Evolutionary conservation across 2,113 vertebrate genomes (phyloP).

Genomic region (Calidris pugnax): DNA sequence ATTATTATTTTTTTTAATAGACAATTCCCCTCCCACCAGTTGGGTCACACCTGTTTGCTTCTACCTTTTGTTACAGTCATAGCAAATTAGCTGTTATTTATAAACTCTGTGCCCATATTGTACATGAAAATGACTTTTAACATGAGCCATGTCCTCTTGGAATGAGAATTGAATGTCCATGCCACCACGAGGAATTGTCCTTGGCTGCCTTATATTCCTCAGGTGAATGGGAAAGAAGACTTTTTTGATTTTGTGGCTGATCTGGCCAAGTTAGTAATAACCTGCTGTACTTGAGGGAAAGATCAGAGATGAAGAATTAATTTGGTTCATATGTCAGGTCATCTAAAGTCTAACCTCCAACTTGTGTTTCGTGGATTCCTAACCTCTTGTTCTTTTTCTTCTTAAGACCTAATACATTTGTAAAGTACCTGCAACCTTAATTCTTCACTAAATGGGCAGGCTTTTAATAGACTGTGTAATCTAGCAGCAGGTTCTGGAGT

Average conservation of each 20-base stretch:
- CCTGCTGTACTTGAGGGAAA: neutral
- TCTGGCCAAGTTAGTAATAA: neutral
- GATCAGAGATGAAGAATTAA: neutral
- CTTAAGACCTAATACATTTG: neutral
- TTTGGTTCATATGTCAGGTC: fast-evolving
- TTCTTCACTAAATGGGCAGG: neutral
- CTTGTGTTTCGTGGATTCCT: neutral
- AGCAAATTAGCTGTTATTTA: neutral
- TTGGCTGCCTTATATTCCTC: neutral
- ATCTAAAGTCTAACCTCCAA: neutral
- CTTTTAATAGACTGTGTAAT: neutral
- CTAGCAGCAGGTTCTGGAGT: neutral
- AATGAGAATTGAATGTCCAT: neutral
- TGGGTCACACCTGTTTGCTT: neutral
- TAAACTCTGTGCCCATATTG: neutral
- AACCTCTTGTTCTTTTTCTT: neutral
- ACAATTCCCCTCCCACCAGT: neutral
- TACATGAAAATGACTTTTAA: neutral
- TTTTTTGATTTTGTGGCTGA: neutral
- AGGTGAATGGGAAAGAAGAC: neutral
- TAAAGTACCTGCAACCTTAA: neutral
- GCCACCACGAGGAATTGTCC: neutral
- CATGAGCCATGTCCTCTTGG: neutral
- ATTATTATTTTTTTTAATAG: neutral
- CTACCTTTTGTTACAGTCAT: neutral